Evolutionary conservation across 2,797 vertebrate species (phyloP).

Genomic region (Siniperca scherzeri): DNA sequence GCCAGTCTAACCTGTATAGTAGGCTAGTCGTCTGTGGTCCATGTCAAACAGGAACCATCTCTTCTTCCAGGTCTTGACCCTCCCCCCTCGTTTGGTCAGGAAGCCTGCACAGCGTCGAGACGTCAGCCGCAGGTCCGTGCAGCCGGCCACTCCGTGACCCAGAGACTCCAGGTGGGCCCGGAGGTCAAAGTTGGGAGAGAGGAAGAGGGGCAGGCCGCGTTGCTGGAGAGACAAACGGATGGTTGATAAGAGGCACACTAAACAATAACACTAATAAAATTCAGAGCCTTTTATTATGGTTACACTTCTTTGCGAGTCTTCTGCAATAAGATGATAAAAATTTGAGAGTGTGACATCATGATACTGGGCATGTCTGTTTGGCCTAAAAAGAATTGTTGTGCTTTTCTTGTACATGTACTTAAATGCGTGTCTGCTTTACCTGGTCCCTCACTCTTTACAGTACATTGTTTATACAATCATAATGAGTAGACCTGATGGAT

Average conservation of each 20-base stretch:
- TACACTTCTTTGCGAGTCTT: constrained; percentile 15
- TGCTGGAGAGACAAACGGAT: constrained; percentile 46
- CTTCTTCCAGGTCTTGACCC: constrained; percentile 94
- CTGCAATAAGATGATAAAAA: constrained; percentile 12
- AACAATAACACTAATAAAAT: not conserved
- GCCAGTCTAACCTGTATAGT: constrained; percentile 88
- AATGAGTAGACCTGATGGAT: not conserved
- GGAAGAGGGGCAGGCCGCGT: constrained; percentile 77
- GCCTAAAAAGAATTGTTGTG: not conserved
- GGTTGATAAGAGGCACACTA: not conserved
- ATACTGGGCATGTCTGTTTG: not conserved
- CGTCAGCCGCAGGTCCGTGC: constrained; percentile 85
- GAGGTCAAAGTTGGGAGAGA: constrained; percentile 88
- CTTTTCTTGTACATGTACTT: not conserved
- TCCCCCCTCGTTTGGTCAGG: constrained; percentile 92
- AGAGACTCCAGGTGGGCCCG: constrained; percentile 90
- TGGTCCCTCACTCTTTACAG: too few species aligned
- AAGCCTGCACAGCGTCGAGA: constrained; percentile 88
- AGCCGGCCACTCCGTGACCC: constrained; percentile 88
- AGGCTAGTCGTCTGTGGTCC: constrained; percentile 90
- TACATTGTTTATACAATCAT: not conserved
- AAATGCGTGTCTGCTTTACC: not conserved
- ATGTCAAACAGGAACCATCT: constrained; percentile 94
- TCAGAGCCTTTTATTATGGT: constrained; percentile 3
- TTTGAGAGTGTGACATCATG: not conserved